Evolutionary conservation across 2,888 invertebrate species (phyloP).

Genomic region (Macaria liturata): DNA sequence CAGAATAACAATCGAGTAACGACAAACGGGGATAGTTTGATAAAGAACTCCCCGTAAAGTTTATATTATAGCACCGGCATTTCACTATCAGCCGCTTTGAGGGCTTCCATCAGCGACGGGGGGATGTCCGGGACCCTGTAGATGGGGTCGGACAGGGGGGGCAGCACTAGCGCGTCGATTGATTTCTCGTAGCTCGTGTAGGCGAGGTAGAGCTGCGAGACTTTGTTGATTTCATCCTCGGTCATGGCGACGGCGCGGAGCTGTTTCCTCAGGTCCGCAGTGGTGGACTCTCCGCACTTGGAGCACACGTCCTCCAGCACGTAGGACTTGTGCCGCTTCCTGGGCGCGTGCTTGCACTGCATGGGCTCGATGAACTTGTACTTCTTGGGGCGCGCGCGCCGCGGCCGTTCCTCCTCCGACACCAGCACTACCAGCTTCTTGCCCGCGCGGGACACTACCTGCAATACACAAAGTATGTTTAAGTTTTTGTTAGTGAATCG

Average conservation of each 20-base stretch:
- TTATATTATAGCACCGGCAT: slow-evolving; percentile 48
- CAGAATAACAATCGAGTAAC: too few relatives aligned
- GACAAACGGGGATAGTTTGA: too few relatives aligned
- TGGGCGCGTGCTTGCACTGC: slow-evolving; percentile 54
- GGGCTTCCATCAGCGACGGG: slow-evolving; percentile 54
- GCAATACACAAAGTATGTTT: not conserved
- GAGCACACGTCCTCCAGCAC: slow-evolving; percentile 59
- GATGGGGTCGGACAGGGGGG: slow-evolving; percentile 70
- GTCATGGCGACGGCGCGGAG: slow-evolving; percentile 64
- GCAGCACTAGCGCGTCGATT: slow-evolving; percentile 58
- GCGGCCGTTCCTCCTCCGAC: slow-evolving; percentile 51
- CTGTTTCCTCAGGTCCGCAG: slow-evolving; percentile 63
- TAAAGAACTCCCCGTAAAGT: too few relatives aligned
- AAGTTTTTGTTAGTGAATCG: too few relatives aligned
- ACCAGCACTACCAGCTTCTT: slow-evolving; percentile 58
- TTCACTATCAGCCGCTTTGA: slow-evolving; percentile 59
- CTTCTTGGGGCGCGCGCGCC: slow-evolving; percentile 47
- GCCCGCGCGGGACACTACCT: slow-evolving; percentile 55
- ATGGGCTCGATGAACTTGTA: slow-evolving; percentile 66
- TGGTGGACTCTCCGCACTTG: slow-evolving; percentile 65
- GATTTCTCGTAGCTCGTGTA: slow-evolving; percentile 66
- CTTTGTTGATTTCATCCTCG: slow-evolving; percentile 64
- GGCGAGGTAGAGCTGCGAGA: slow-evolving; percentile 66
- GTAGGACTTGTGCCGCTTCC: slow-evolving; percentile 50
- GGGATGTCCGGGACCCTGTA: slow-evolving; percentile 69